Base-by-base conservation (phyloP, 1,140 invertebrate genomes). In the Drosophila prosaltans region DNA sequence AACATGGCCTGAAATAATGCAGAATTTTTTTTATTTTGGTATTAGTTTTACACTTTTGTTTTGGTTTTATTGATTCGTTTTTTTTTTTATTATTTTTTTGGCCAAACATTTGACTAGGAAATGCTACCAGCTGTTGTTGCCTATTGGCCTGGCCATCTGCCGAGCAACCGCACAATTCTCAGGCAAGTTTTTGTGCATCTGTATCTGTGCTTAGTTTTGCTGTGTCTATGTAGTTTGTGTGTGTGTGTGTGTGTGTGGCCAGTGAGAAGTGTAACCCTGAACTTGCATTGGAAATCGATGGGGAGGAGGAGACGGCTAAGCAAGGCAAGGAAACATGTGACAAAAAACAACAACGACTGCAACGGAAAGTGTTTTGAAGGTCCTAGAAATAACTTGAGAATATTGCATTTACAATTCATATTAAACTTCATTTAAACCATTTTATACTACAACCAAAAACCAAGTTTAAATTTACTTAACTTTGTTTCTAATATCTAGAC, bases 1-100 rank as follows among this genome's bases (percentile, higher is more conserved):
- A 98, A 94, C 95, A 98, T 97, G 73, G 94, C 95, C 96, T 97
- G 93, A 57, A 93, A 57, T 61, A 62, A 43, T 28, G 32, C 39
- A 26, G 43, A 51, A 7, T 32, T 24, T 39, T 58, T 16, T 6
- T 9, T 3, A 41, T 74, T 57, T 58, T 16, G 7, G 10, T 3
- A 48, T 74, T 57, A 30, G 30, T 40, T 21, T 32, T 40, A 1
- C 8, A 1, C 8, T 4, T 26, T 48, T 64, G 3, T 45, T 54
- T 65, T 6, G 21, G 30, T 39, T 39, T 26, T 40, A 51, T 45
- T 30, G 71, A 43, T 32, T 41, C 28, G 61, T 16, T 55, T 57
- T 67, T 41, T 9, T 16, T 16, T 16, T 16, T 16, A 16, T 16
- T 16, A 16, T 16, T 16, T 16, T 57, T 67, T 41, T 9, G 36